Conservation (phyloP, 2,797 vertebrate species). For the Remorina albescens region DNA sequence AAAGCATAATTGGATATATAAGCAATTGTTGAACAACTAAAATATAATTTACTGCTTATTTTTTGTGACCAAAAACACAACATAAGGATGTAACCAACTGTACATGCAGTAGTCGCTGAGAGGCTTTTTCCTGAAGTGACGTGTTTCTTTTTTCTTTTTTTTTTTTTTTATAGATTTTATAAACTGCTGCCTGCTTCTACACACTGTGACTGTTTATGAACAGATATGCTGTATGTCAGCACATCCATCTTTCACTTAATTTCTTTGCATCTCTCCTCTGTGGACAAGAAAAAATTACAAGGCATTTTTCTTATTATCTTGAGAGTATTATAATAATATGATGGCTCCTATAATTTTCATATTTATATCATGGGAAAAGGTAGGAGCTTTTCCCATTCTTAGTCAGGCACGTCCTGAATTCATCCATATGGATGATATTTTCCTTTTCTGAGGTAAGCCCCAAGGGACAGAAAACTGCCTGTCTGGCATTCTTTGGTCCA, state of each 20-base stretch:
- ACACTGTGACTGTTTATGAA: conserved; percentile 21
- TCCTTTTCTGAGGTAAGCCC: conserved; percentile 37
- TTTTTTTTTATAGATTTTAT: conserved; percentile 10
- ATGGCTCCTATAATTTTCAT: conserved; percentile 12
- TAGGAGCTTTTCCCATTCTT: conserved; percentile 10
- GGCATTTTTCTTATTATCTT: background rate
- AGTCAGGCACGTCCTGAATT: conserved; percentile 37
- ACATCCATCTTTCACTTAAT: background rate
- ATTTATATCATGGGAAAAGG: conserved; percentile 22
- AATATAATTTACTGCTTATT: conserved; percentile 16
- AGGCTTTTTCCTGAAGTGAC: conserved; percentile 31
- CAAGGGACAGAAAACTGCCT: conserved; percentile 53
- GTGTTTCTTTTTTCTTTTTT: background rate
- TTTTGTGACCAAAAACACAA: conserved; percentile 5
- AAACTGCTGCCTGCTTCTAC: conserved; percentile 12
- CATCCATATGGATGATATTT: conserved; percentile 30
- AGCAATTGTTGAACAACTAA: conserved; percentile 25
- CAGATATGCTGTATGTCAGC: conserved; percentile 11
- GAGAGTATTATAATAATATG: background rate
- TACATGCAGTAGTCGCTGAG: conserved; percentile 19
- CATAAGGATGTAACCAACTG: conserved; percentile 3
- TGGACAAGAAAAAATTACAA: background rate
- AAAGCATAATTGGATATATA: conserved; percentile 23
- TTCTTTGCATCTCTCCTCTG: background rate
- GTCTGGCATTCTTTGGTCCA: conserved; percentile 52